Base-by-base conservation (phyloP, 2,113 vertebrate species). In the Anoplopoma fimbria region DNA sequence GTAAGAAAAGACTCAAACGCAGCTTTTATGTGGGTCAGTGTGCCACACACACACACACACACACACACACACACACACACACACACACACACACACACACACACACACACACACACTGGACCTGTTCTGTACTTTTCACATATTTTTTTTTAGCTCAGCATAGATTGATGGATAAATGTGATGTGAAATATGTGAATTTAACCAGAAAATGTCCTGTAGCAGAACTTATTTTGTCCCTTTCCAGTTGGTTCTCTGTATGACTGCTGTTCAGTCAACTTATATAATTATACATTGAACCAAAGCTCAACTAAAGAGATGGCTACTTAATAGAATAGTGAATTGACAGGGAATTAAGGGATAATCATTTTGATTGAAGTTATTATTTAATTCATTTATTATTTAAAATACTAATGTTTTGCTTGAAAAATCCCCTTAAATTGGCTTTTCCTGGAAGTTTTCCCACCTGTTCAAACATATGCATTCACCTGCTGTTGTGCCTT, bases 11-110 rank as follows among this genome's bases (percentile, higher is more conserved):
- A 45, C 36, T 85, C 76, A 84, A 64, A 68, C 19, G 29, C 60
- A n/a, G n/a, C 62, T 74, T 0, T 33, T 83, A 85, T 82, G 49
- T 91, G 83, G 89, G 87, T 89, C 85, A 91, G 75, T 88, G 85
- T 84, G 89, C 61, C 85, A 73, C 87, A 2, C 40, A 13, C 13
- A 25, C 69, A 14, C 33, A 62, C 79, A 55, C n/a, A 49, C 57
- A 36, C 36, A 25, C 47, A 15, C 61, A 51, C 61, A n/a, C 45
- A 27, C 42, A 53, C 58, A 25, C 67, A 2, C 49, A 21, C 62
- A 25, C 38, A n/a, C 64, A 25, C 45, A 21, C 75, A 36, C 53
- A 47, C 23, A 6, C 38, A 12, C 17, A 25, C 69, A 17, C 31
- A 29, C 47, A 8, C 55, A 9, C 57, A n/a, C 81, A n/a, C 57